Percentiles rank a stretch among this genome's conserved stretches.
These are phyloP conservation scores for Peromyscus aztecus DNA, from an alignment of 2,797 vertebrate species.

Conservation along the genomic window DNA sequence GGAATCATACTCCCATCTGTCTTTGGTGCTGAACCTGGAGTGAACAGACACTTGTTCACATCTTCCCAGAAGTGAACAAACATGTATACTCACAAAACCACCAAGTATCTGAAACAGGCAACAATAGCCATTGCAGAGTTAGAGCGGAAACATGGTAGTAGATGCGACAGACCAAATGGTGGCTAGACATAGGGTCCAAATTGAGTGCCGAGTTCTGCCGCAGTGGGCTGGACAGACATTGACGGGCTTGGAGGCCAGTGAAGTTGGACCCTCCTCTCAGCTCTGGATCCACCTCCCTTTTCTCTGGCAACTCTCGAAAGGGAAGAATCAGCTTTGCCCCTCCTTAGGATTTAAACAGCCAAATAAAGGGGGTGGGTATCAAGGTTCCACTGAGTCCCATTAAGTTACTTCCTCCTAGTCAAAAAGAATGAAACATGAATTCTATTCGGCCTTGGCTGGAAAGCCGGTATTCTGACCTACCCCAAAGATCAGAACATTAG, in stretches of 20 bases:
- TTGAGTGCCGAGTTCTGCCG: background rate
- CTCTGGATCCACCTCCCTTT: background rate
- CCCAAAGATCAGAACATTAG: background rate
- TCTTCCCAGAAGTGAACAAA: background rate
- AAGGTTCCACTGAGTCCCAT: background rate
- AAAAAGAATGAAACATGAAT: background rate
- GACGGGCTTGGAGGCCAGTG: background rate
- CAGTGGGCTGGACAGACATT: background rate
- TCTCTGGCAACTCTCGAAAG: background rate
- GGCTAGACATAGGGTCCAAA: background rate
- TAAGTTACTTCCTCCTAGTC: background rate
- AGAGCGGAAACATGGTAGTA: background rate
- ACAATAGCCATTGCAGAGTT: background rate
- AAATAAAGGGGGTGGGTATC: background rate
- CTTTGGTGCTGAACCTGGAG: background rate
- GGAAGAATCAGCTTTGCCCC: background rate
- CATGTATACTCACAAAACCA: background rate
- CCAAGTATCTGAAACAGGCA: background rate
- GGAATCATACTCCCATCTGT: background rate
- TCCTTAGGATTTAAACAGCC: background rate
- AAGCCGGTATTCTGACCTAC: background rate
- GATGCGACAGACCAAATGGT: background rate
- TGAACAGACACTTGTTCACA: background rate
- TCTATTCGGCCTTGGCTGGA: background rate
- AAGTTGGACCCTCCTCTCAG: background rate